A percentile compares a stretch with the other conserved stretches of the same genome.
Evolutionary conservation across 2,113 vertebrate genomes (phyloP).

Genomic region (human (Homo sapiens)): DNA sequence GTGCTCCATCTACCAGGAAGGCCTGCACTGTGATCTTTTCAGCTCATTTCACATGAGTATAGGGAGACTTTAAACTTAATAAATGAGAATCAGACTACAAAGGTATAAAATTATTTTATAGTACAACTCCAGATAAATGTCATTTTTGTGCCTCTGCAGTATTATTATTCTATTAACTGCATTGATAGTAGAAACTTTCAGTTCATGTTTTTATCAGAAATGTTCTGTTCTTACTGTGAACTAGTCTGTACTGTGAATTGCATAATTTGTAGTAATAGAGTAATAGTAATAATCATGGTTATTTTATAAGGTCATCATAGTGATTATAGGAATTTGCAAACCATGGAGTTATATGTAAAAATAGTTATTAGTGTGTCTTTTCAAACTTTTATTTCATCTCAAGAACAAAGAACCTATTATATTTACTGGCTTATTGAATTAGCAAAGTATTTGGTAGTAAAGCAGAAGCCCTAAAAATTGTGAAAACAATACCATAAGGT

Average conservation of each 20-base stretch:
- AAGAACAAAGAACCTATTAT: not conserved
- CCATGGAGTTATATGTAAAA: not conserved
- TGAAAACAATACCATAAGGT: not conserved
- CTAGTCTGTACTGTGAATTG: not conserved
- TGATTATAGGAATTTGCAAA: not conserved
- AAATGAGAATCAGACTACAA: not conserved
- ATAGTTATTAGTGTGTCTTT: not conserved
- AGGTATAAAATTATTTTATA: not conserved
- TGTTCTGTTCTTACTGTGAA: not conserved
- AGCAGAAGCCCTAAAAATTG: not conserved
- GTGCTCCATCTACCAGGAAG: not conserved
- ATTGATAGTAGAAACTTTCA: not conserved
- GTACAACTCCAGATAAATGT: not conserved
- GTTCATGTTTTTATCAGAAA: constrained; percentile 11
- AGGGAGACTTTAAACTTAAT: constrained; percentile 12
- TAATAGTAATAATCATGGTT: not conserved
- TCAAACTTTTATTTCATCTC: not conserved
- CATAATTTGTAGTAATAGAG: not conserved
- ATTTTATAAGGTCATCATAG: not conserved
- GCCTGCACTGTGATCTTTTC: not conserved
- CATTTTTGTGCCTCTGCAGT: not conserved
- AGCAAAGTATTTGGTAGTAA: not conserved
- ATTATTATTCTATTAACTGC: not conserved
- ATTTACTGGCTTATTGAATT: constrained; percentile 1
- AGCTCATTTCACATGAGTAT: not conserved